Conservation (phyloP, 2,113 vertebrate genomes). For the Vulpes ferrilata region DNA sequence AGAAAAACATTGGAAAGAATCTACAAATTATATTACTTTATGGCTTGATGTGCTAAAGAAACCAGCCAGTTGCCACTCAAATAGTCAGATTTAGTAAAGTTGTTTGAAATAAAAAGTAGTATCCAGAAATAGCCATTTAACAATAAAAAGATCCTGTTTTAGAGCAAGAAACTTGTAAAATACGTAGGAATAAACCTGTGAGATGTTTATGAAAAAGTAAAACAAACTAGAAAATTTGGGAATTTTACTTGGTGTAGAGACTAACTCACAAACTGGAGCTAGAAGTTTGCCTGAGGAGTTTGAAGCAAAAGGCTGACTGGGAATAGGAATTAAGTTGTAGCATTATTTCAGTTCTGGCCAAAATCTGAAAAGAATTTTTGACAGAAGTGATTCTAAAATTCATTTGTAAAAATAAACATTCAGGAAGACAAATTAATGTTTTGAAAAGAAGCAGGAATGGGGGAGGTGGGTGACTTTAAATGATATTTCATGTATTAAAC, state of each 20-base stretch:
- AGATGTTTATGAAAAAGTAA: background rate
- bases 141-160: background rate
- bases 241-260: background rate
- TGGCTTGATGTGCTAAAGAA: background rate
- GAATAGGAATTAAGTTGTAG: background rate
- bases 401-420: background rate
- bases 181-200: background rate
- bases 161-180: background rate
- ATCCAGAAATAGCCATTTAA: background rate
- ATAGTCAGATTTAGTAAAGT: background rate
- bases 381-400: background rate
- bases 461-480: background rate
- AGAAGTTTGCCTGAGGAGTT: background rate
- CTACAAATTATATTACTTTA: background rate
- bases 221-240: background rate
- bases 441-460: background rate
- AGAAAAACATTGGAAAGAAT: background rate
- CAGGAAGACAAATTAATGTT: background rate
- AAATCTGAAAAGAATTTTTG: background rate
- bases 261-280: background rate
- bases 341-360: background rate
- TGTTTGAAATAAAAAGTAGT: constrained; percentile 9
- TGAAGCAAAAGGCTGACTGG: background rate
- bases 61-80: background rate
- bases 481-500: background rate